These are phyloP conservation scores for Sinodicranocentrus sp. DNA, from an alignment of 2,888 invertebrate species.

Conservation along the genomic window DNA sequence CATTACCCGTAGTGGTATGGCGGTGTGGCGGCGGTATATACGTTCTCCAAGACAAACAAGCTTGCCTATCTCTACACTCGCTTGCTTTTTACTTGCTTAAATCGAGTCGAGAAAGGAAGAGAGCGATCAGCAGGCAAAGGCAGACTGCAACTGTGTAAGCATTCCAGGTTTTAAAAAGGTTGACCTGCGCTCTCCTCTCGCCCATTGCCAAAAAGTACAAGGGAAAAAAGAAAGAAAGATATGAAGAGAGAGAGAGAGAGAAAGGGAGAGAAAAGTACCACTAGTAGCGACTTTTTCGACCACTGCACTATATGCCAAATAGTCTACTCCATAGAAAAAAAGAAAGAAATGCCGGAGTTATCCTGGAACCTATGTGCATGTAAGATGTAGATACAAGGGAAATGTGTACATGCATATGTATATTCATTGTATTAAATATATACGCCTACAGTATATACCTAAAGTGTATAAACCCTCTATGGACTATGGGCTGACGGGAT, in stretches of 20 bases:
- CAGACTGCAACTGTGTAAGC: conserved; percentile 69
- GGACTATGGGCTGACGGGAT: neutral
- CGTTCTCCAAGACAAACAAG: conserved; percentile 44
- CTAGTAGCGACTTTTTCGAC: conserved; percentile 5
- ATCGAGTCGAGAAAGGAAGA: conserved; percentile 35
- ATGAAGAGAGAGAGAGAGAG: conserved; percentile 74
- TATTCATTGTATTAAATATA: too few relatives aligned
- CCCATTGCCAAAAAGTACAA: conserved; percentile 64
- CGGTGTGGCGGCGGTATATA: conserved; percentile 16
- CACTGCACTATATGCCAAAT: conserved; percentile 4
- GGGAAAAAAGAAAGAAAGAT: conserved; percentile 73
- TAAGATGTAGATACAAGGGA: neutral
- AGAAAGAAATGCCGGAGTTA: conserved; percentile 52
- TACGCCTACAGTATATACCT: too few relatives aligned
- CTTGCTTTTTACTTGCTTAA: conserved; percentile 44
- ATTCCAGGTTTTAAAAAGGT: conserved; percentile 72
- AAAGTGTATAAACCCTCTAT: neutral
- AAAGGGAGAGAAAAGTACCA: conserved; percentile 60
- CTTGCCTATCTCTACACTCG: conserved; percentile 32
- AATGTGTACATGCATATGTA: conserved; percentile 5
- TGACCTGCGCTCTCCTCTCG: conserved; percentile 74
- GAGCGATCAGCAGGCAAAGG: conserved; percentile 61
- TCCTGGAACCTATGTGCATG: conserved; percentile 24
- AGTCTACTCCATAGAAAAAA: neutral
- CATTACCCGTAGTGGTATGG: conserved; percentile 20